phyloP scores from a whole-genome alignment of 2,797 vertebrate species.

The Eutrigla gurnardus region DNA sequence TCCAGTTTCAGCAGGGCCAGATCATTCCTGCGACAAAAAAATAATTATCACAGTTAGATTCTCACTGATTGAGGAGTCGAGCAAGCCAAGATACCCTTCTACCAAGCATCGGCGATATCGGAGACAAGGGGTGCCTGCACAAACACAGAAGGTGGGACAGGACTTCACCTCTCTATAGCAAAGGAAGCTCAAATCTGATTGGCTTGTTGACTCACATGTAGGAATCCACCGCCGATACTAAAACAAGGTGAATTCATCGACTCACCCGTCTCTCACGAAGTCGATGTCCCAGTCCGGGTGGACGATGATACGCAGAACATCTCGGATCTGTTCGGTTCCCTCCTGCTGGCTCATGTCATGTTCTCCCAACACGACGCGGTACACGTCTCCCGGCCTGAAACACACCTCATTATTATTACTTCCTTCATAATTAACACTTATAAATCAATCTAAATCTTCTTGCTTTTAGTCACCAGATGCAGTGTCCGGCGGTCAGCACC shows the following conservation, averaged over 20 bases:
- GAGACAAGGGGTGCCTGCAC: too few species aligned
- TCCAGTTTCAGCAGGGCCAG: constrained; percentile 87
- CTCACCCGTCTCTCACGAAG: constrained; percentile 83
- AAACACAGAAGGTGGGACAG: too few species aligned
- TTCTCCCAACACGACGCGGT: constrained; percentile 87
- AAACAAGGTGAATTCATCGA: background rate
- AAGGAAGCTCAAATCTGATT: background rate
- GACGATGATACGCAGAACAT: constrained; percentile 81
- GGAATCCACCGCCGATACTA: background rate
- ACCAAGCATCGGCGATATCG: too few species aligned
- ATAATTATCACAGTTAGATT: too few species aligned
- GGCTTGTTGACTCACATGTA: too few species aligned
- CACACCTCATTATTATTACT: background rate
- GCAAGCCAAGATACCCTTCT: too few species aligned
- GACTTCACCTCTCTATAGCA: too few species aligned
- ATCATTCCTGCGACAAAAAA: constrained; percentile 80
- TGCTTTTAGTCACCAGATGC: constrained; percentile 83
- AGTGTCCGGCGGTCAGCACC: constrained; percentile 89
- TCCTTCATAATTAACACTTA: background rate
- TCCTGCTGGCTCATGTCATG: constrained; percentile 78
- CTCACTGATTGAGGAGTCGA: too few species aligned
- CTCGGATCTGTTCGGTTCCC: constrained; percentile 84
- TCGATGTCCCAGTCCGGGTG: constrained; percentile 84
- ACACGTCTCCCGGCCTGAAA: constrained; percentile 78
- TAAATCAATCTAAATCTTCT: background rate